A percentile compares a stretch with the other conserved stretches of the same genome.
phyloP scores from a whole-genome alignment of 1,140 invertebrate genomes.

The Drosophila dunni region DNA sequence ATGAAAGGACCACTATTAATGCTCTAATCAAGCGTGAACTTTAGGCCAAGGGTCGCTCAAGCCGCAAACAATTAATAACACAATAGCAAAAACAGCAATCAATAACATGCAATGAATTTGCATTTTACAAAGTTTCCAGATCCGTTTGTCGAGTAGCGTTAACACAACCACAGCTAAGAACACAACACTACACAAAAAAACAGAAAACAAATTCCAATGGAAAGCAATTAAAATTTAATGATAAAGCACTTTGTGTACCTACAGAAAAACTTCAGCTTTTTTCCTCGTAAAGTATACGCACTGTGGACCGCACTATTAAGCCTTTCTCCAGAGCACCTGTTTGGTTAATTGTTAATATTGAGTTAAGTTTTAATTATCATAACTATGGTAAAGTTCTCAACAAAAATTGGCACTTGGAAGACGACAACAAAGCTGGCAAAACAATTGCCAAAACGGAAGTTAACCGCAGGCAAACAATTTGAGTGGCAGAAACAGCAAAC shows the following conservation, averaged over 20 bases:
- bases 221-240: constrained; percentile 51
- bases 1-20: constrained; percentile 47
- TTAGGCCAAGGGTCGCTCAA: constrained; percentile 43
- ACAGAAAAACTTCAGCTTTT: not conserved
- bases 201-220: constrained; percentile 48
- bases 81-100: constrained; percentile 20
- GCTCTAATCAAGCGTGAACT: constrained; percentile 72
- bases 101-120: constrained; percentile 45
- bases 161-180: not conserved
- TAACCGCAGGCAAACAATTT: constrained; percentile 26
- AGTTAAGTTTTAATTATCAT: constrained; percentile 13
- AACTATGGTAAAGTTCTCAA: constrained; percentile 18
- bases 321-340: constrained; percentile 3
- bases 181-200: constrained; percentile 18
- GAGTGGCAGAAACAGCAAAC: not conserved
- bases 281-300: not conserved
- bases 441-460: constrained; percentile 26
- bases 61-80: constrained; percentile 25
- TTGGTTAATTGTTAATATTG: constrained; percentile 7
- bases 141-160: constrained; percentile 15
- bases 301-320: not conserved
- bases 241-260: constrained; percentile 17
- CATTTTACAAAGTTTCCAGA: constrained; percentile 29
- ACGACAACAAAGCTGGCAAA: constrained; percentile 1
- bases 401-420: constrained; percentile 11